Percentiles rank a stretch among this genome's conserved stretches.
These are phyloP conservation scores for Oligia latruncula DNA, from an alignment of 2,888 invertebrate genomes.

Conservation along the genomic window DNA sequence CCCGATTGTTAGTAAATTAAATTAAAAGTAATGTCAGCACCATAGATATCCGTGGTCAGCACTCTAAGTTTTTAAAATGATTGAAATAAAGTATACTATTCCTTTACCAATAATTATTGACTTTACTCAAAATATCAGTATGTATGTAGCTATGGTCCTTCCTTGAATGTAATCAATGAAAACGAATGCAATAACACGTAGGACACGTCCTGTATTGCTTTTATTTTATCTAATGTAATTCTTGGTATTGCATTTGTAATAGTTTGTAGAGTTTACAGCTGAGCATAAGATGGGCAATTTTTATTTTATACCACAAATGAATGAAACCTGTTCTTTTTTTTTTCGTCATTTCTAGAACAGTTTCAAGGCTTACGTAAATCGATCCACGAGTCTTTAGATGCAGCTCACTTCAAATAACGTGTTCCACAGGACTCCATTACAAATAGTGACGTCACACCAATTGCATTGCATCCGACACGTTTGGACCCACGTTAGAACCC, in stretches of 20 bases:
- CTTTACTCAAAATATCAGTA: not conserved
- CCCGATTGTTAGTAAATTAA: too few relatives aligned
- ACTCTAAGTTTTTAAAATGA: too few relatives aligned
- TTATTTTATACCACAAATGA: not conserved
- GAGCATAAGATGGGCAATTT: not conserved
- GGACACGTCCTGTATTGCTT: constrained; percentile 17
- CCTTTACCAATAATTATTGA: too few relatives aligned
- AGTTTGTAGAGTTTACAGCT: not conserved
- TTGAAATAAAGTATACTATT: too few relatives aligned
- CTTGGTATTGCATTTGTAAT: constrained; percentile 14
- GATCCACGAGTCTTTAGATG: not conserved
- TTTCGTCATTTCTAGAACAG: not conserved
- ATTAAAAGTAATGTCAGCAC: too few relatives aligned
- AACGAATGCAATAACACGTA: constrained; percentile 36
- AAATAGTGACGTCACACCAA: constrained; percentile 44
- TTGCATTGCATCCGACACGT: constrained; percentile 56
- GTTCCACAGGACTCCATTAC: constrained; percentile 24
- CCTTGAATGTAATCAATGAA: constrained; percentile 12
- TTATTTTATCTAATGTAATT: constrained; percentile 16
- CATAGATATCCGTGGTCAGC: too few relatives aligned
- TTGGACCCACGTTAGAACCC: constrained; percentile 23
- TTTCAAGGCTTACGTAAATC: not conserved
- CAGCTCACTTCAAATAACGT: constrained; percentile 37
- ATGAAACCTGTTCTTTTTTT: not conserved
- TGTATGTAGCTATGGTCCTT: not conserved